phyloP scores from a whole-genome alignment of 2,797 vertebrate genomes.

The Echeneis naucrates region DNA sequence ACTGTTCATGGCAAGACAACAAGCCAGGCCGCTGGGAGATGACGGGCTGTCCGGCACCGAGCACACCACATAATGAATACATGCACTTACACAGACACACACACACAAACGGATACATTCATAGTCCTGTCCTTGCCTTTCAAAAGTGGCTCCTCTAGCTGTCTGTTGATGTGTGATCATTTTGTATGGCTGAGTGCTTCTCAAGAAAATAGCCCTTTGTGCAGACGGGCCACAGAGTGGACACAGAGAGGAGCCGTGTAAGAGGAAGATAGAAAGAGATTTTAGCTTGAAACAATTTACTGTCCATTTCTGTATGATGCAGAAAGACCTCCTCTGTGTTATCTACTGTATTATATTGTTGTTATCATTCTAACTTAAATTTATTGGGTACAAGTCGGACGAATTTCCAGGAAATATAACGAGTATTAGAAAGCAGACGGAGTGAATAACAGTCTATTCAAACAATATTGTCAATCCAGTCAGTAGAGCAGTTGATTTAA shows the following conservation, averaged over 20 bases:
- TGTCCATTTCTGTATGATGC: constrained; percentile 46
- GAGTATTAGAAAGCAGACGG: constrained; percentile 19
- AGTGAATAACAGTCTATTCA: constrained; percentile 25
- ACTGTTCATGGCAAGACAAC: too few species aligned
- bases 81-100: constrained; percentile 26
- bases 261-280: constrained; percentile 49
- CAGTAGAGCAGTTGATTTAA: constrained; percentile 50
- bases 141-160: constrained; percentile 61
- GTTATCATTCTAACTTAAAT: constrained; percentile 55
- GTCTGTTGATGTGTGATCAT: constrained; percentile 74
- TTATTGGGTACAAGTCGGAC: constrained; percentile 58
- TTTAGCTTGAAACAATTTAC: constrained; percentile 54
- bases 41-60: neutral
- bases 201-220: constrained; percentile 73
- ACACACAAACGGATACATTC: constrained; percentile 34
- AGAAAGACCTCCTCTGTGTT: constrained; percentile 43
- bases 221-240: constrained; percentile 59
- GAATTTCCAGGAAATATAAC: constrained; percentile 42
- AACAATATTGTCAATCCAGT: constrained; percentile 28
- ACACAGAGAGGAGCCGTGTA: constrained; percentile 38
- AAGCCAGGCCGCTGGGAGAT: too few species aligned
- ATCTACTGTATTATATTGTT: constrained; percentile 42
- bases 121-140: constrained; percentile 66
- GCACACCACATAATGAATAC: constrained; percentile 23
- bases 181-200: constrained; percentile 77